phyloP scores from a whole-genome alignment of 1,140 invertebrate genomes.

The Mizuhopecten yessoensis region DNA sequence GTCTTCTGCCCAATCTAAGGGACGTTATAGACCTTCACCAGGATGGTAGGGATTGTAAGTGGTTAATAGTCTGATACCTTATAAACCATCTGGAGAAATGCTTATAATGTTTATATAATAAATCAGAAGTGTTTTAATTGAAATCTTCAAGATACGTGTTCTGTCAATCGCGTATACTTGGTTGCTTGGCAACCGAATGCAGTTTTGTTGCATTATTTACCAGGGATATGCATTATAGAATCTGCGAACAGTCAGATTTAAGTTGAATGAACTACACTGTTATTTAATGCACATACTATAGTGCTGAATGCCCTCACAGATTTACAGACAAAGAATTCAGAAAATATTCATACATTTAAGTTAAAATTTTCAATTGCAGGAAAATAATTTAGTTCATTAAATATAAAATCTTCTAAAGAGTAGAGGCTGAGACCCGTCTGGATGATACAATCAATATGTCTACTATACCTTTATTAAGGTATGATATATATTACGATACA shows the following conservation, averaged over 20 bases:
- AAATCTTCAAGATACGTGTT: not conserved
- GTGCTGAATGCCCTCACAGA: no score
- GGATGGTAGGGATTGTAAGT: not conserved
- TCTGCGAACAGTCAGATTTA: not conserved
- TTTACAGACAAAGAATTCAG: no score
- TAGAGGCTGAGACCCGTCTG: no score
- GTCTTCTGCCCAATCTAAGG: not conserved
- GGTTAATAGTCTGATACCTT: not conserved
- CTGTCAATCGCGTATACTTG: not conserved
- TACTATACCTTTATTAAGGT: no score
- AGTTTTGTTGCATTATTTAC: not conserved
- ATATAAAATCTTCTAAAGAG: no score
- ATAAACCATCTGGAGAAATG: not conserved
- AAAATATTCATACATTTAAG: no score
- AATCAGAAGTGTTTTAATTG: not conserved
- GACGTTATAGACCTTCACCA: not conserved
- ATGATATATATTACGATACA: no score
- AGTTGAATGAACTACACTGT: not conserved
- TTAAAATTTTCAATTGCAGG: no score
- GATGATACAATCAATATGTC: no score
- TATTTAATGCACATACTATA: no score
- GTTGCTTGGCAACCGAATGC: conserved; percentile 4
- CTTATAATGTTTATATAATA: not conserved
- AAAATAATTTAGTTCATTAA: no score
- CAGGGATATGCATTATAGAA: not conserved